phyloP scores from a whole-genome alignment of 2,113 vertebrate genomes.

The Callipepla squamata region DNA sequence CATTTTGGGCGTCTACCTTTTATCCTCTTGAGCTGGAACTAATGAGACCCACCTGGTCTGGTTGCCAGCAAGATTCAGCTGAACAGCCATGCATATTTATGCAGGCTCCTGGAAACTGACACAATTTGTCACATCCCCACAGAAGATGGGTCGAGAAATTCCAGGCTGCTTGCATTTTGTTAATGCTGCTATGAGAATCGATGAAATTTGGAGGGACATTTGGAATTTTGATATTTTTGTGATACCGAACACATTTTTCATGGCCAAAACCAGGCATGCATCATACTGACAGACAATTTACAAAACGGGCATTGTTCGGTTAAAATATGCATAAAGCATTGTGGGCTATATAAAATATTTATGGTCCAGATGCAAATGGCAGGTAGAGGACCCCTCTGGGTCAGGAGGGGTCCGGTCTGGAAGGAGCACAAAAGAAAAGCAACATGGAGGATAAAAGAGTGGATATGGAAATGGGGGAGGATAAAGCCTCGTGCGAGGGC shows the following conservation, averaged over 20 bases:
- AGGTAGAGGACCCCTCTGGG: constrained; percentile 56
- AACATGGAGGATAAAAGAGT: constrained; percentile 35
- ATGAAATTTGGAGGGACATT: background rate
- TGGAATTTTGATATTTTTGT: constrained; percentile 12
- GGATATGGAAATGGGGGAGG: background rate
- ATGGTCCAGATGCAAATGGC: constrained; percentile 58
- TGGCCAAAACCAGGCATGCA: background rate
- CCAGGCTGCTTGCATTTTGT: background rate
- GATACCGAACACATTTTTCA: background rate
- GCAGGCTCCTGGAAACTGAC: background rate
- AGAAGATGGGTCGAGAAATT: background rate
- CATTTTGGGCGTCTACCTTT: background rate
- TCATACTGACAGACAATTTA: constrained; percentile 62
- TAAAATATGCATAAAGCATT: constrained; percentile 67
- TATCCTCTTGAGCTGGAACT: background rate
- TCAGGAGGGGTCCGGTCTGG: constrained; percentile 36
- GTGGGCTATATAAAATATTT: constrained; percentile 64
- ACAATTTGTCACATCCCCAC: background rate
- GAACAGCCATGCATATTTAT: constrained; percentile 38
- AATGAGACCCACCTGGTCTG: background rate
- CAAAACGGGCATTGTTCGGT: constrained; percentile 42
- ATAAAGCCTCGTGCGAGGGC: background rate
- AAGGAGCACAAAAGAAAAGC: constrained; percentile 47
- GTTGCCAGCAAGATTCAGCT: background rate
- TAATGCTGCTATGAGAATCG: background rate